phyloP scores from a whole-genome alignment of 2,113 vertebrate genomes.

The Pollimyrus isidori region DNA sequence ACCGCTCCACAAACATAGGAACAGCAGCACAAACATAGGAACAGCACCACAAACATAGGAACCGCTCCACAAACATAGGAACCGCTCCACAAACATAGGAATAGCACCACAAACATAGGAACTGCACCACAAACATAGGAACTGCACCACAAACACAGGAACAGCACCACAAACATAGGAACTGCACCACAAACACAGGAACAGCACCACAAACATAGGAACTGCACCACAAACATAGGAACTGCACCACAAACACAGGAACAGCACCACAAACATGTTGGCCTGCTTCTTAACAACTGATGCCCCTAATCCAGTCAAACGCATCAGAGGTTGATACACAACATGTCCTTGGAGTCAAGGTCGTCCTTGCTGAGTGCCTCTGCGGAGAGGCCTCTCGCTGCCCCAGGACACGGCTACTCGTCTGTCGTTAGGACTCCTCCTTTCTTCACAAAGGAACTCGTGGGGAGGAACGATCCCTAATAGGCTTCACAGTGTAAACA shows the following conservation, averaged over 20 bases:
- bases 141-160: too few species aligned
- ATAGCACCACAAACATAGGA: too few species aligned
- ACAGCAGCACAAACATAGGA: too few species aligned
- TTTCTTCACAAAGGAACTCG: neutral
- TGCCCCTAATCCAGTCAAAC: neutral
- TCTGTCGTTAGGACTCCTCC: neutral
- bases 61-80: too few species aligned
- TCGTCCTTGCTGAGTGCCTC: neutral
- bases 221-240: neutral
- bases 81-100: too few species aligned
- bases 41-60: too few species aligned
- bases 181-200: too few species aligned
- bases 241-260: too few species aligned
- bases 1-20: too few species aligned
- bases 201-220: too few species aligned
- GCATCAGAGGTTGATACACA: neutral
- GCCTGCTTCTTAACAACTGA: neutral
- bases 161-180: too few species aligned
- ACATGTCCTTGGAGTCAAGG: neutral
- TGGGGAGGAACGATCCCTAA: constrained; percentile 1
- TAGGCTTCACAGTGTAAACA: neutral
- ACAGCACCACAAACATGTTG: neutral
- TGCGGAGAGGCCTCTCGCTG: neutral
- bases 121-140: too few species aligned
- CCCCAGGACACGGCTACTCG: neutral